Evolutionary conservation across 1,140 invertebrate genomes (phyloP).

Genomic region (Drosophila littoralis): DNA sequence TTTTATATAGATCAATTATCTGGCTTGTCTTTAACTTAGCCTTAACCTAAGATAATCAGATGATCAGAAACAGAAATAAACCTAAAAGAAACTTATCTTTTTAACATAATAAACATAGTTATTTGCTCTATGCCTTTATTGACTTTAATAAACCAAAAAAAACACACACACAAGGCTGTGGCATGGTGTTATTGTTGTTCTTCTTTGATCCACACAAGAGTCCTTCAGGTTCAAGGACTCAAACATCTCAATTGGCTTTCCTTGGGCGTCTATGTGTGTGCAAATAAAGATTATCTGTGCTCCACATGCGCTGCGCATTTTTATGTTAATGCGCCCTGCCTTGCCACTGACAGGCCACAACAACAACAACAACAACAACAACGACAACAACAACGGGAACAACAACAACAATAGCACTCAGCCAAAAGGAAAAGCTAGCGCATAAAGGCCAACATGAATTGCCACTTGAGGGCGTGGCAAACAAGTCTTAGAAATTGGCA

Average conservation of each 20-base stretch:
- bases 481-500: constrained; percentile 12
- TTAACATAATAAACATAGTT: too few relatives aligned
- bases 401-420: constrained; percentile 37
- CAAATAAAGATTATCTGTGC: constrained; percentile 78
- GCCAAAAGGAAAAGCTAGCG: constrained; percentile 17
- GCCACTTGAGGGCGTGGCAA: constrained; percentile 43
- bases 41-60: too few relatives aligned
- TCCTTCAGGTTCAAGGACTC: constrained; percentile 73
- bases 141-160: too few relatives aligned
- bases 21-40: too few relatives aligned
- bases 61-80: too few relatives aligned
- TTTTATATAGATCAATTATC: too few relatives aligned
- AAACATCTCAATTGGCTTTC: too few relatives aligned
- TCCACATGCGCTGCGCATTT: constrained; percentile 64
- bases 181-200: constrained; percentile 16
- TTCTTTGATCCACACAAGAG: constrained; percentile 24
- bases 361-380: constrained; percentile 27
- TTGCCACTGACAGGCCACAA: constrained; percentile 31
- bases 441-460: constrained; percentile 53
- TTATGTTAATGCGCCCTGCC: constrained; percentile 71
- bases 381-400: constrained; percentile 12
- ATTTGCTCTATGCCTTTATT: too few relatives aligned
- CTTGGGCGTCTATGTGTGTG: constrained; percentile 17
- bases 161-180: too few relatives aligned
- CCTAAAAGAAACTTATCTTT: too few relatives aligned